Evolutionary conservation across 2,888 invertebrate species (phyloP), one percentile per base, ranked within the genome.

Genomic region (Magallana nippona): DNA sequence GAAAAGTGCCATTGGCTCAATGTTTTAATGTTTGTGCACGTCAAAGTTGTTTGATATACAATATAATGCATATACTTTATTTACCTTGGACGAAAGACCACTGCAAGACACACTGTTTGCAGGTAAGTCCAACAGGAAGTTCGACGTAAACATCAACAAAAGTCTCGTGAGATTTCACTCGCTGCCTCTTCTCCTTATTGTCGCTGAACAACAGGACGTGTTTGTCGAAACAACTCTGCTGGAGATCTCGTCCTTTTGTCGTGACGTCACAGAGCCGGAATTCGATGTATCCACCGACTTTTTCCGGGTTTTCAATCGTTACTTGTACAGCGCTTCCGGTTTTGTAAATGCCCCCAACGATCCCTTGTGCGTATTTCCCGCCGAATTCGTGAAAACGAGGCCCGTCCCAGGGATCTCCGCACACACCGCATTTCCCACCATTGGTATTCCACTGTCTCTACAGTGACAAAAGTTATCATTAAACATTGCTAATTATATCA

Each of bases 371-470:
- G 27, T 60, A 82, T 17, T 82, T 55, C 27, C 55, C 82, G 27
- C 55, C 71, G 27, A 55, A n/a, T 55, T 63, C 82, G 15, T 82
- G 44, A 15, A 27, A 27, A 55, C 82, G 63, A 10, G 22, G n/a
- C 13, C 71, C 56, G 56, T 82, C 82, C 55, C 56, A 82, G 3
- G 82, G 82, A 55, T 82, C 82, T 8, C 82, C 82, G 44, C 82
- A 82, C 1, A 82, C 55, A 1, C 82, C 82, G 56, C 82, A 82
- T 82, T 82, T 63, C 22, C 82, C 82, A 10, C 71, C 71, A 63
- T 82, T 82, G 10, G 1, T 5, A 17, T 71, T 44, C 82, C 82
- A 82, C 71, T 82, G 82, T 57, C 57, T 79, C 79, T 79, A 13
- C 13, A 55, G 15, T 10, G 55, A 78, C 2, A 2, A 17, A 2